phyloP scores from a whole-genome alignment of 1,140 invertebrate species.

The Ephestia elutella region DNA sequence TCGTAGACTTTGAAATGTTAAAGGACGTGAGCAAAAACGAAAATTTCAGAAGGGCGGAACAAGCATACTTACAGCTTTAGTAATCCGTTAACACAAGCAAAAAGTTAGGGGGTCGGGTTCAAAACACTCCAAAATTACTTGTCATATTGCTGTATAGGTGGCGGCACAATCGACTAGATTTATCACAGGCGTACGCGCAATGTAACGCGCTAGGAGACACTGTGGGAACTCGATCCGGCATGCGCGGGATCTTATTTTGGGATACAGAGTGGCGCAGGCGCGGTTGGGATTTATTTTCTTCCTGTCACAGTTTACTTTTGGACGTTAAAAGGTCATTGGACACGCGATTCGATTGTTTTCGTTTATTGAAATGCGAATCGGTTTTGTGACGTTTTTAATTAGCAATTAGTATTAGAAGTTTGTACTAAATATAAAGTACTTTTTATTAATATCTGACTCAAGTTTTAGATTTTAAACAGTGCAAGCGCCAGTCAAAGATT shows the following conservation, averaged over 20 bases:
- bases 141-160: conserved; percentile 42
- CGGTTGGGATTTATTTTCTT: conserved; percentile 32
- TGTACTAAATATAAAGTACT: too few relatives aligned
- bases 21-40: too few relatives aligned
- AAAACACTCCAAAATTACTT: conserved; percentile 45
- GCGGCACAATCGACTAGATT: conserved; percentile 44
- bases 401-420: not conserved
- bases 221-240: conserved; percentile 58
- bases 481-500: too few relatives aligned
- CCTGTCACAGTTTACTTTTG: conserved; percentile 61
- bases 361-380: conserved; percentile 9
- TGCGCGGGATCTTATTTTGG: conserved; percentile 53
- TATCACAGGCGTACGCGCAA: conserved; percentile 42
- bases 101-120: conserved; percentile 8
- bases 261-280: conserved; percentile 36
- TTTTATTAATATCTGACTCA: too few relatives aligned
- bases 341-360: conserved; percentile 44
- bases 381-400: not conserved
- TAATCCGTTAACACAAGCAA: conserved; percentile 50
- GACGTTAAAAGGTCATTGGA: conserved; percentile 68
- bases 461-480: too few relatives aligned
- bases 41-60: not conserved
- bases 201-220: conserved; percentile 29
- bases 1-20: too few relatives aligned
- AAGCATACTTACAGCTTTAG: conserved; percentile 54